phyloP scores from a whole-genome alignment of 2,888 invertebrate species.

The Spodoptera exigua region DNA sequence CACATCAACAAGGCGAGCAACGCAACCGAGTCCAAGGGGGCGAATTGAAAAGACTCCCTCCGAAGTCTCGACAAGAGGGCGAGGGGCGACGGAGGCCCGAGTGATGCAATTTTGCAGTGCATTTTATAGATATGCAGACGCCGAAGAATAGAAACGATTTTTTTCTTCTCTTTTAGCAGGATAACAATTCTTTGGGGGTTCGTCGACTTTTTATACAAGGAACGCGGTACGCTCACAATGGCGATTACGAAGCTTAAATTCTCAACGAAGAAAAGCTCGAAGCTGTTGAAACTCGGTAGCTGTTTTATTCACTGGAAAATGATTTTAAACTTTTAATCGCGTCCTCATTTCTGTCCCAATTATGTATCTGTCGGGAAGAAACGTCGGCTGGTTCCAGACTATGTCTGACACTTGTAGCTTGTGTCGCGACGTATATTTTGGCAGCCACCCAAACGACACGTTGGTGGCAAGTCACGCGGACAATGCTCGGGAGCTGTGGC shows the following conservation, averaged over 20 bases:
- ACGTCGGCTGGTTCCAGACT: slow-evolving; percentile 68
- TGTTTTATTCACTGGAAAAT: slow-evolving; percentile 56
- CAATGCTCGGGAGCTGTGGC: slow-evolving; percentile 48
- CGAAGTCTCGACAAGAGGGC: slow-evolving; percentile 54
- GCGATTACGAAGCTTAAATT: slow-evolving; percentile 26
- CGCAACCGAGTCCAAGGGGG: slow-evolving; percentile 66
- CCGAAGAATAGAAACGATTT: slow-evolving; percentile 63
- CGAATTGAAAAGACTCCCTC: slow-evolving; percentile 74
- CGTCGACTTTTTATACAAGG: slow-evolving; percentile 41
- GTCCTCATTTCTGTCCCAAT: slow-evolving; percentile 77
- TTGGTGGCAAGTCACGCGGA: slow-evolving; percentile 60
- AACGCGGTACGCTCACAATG: slow-evolving; percentile 52
- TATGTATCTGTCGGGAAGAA: slow-evolving; percentile 76
- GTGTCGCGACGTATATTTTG: slow-evolving; percentile 72
- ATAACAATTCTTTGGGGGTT: slow-evolving; percentile 57
- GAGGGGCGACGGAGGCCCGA: slow-evolving; percentile 66
- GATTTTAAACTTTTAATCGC: slow-evolving; percentile 68
- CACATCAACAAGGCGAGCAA: slow-evolving; percentile 64
- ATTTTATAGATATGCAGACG: slow-evolving; percentile 68
- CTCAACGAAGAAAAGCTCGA: slow-evolving; percentile 28
- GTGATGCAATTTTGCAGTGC: slow-evolving; percentile 77
- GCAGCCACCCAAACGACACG: slow-evolving; percentile 74
- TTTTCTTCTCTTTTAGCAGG: slow-evolving; percentile 65
- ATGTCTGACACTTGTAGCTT: slow-evolving; percentile 83
- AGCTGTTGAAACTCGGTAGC: slow-evolving; percentile 41